These are phyloP conservation scores for Pammene aurita DNA, from an alignment of 2,888 invertebrate genomes.

Conservation along the genomic window DNA sequence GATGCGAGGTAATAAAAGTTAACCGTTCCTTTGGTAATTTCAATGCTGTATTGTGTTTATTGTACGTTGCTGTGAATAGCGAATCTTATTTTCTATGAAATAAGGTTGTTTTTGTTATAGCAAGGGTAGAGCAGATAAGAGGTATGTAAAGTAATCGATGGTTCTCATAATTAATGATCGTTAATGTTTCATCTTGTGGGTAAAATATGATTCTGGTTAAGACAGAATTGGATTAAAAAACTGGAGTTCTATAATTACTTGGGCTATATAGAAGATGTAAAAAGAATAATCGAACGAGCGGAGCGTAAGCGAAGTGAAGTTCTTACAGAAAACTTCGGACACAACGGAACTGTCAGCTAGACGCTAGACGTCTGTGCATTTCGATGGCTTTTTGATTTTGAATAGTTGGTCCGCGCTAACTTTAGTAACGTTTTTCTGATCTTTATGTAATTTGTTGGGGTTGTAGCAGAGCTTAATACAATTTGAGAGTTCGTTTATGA, in stretches of 20 bases:
- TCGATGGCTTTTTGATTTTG: too few relatives aligned
- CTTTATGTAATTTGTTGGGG: too few relatives aligned
- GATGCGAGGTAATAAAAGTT: not conserved
- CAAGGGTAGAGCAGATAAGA: not conserved
- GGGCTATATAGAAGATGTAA: not conserved
- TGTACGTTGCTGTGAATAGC: not conserved
- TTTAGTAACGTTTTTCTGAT: too few relatives aligned
- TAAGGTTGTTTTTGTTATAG: not conserved
- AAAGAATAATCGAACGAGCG: too few relatives aligned
- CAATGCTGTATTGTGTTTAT: not conserved
- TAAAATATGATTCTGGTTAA: constrained; percentile 9
- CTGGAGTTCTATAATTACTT: not conserved
- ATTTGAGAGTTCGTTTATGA: too few relatives aligned
- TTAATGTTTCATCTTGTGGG: constrained; percentile 15
- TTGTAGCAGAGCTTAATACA: too few relatives aligned
- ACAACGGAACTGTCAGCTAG: too few relatives aligned
- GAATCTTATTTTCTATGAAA: not conserved
- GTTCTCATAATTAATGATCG: constrained; percentile 25
- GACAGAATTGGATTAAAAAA: constrained; percentile 4
- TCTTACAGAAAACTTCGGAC: too few relatives aligned
- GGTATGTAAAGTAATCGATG: not conserved
- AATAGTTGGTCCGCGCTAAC: too few relatives aligned
- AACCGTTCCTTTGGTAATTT: constrained; percentile 4
- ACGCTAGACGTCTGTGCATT: too few relatives aligned
- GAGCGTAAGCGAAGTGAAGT: too few relatives aligned